Base-by-base conservation (phyloP, 1,140 invertebrate genomes). In the Eubasilissa regina region DNA sequence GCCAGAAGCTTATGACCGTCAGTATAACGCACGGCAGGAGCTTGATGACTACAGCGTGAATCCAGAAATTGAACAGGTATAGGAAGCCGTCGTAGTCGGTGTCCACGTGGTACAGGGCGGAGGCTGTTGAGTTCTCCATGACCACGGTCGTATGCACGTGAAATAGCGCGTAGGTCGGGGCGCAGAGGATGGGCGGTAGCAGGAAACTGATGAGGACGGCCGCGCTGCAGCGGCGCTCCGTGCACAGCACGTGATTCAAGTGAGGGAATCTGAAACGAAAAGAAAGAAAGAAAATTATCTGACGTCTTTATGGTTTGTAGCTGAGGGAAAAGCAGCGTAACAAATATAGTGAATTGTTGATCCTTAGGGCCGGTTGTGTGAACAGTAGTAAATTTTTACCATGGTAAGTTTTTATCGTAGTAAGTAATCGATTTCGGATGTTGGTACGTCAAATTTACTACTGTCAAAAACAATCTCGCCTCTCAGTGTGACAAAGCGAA, bases 31-130 rank as follows among this genome's bases (percentile, higher is more conserved):
- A 97, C 0, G 96, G 97, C 3, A 97, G 83, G 0, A 97, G 88
- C 84, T 97, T 97, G 8, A 97, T 94, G 17, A 97, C 89, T 3
- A 97, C 94, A 1, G 93, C 92, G 84, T 97, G 95, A 25, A 96
- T 91, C 96, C 96, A 97, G 85, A 97, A 97, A 85, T 96, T 96
- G n/a, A 87, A 85, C 81, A 89, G 85, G 81, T 92, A 91, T 4
- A 95, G 84, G n/a, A 90, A 86, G 15, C 90, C 87, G 81, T 91
- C 88, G 47, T 89, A 87, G 25, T 92, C 90, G 0, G 93, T 92
- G 74, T 91, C 92, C 0, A 96, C 91, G 83, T 92, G 91, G 82
- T 94, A 95, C 12, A 93, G 85, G 0, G 90, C 87, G 43, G 88
- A 89, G 15, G 89, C 87, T 51, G 89, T 83, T 0, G 88, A 86